These are phyloP conservation scores for Antitype chi DNA, from an alignment of 2,888 invertebrate species.

Conservation along the genomic window DNA sequence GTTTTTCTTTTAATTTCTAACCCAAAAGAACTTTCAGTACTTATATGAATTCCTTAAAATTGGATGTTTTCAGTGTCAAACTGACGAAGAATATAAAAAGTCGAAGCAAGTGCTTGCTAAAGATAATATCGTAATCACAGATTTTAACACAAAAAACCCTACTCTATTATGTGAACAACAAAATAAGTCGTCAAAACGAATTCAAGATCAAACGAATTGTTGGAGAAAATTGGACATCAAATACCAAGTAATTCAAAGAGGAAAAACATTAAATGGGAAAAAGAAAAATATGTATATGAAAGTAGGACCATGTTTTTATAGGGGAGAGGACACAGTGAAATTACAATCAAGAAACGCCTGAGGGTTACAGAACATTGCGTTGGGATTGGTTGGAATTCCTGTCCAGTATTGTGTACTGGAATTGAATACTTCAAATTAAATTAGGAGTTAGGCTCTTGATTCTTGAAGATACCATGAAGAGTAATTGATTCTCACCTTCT, in stretches of 20 bases:
- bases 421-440: not conserved
- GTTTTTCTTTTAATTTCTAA: conserved; percentile 7
- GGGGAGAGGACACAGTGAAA: not conserved
- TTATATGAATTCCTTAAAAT: conserved; percentile 1
- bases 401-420: not conserved
- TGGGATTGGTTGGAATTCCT: not conserved
- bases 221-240: conserved; percentile 28
- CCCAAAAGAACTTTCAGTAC: conserved; percentile 1
- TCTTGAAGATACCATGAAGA: not conserved
- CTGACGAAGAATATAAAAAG: not conserved
- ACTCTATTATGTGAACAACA: conserved; percentile 3
- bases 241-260: conserved; percentile 5
- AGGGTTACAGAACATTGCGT: not conserved
- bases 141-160: not conserved
- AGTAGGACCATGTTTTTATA: conserved; percentile 5
- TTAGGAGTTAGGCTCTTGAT: not conserved
- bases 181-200: conserved; percentile 20
- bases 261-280: conserved; percentile 20
- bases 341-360: not conserved
- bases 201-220: conserved; percentile 24
- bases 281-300: conserved; percentile 25
- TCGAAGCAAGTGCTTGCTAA: not conserved
- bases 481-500: conserved; percentile 92
- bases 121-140: not conserved
- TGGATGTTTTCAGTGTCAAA: not conserved